Base-by-base conservation (phyloP, 2,797 vertebrate genomes). In the Ispidina picta region DNA sequence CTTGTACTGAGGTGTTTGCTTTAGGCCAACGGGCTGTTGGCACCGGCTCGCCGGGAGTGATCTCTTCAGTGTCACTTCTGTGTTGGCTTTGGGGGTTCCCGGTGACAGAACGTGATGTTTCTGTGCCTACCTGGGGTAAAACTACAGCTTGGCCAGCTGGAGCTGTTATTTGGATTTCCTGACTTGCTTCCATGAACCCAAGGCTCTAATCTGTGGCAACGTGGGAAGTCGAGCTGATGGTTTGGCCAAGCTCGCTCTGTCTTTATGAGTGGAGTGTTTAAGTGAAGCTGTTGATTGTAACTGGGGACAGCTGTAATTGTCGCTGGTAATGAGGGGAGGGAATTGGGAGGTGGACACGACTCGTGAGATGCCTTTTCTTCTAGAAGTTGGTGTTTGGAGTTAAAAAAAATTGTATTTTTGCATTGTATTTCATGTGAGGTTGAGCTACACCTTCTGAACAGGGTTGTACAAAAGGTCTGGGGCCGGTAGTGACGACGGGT, bases 71-170 rank as follows among this genome's bases (percentile, higher is more conserved):
- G 64, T 22, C 7, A 35, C 51, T 48, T 37, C 75, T 86, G 25
- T 33, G 29, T 26, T 73, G 43, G 62, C 9, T 83, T 60, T 79
- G 58, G 71, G 73, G 15, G 10, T 12, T 82, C 52, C 81, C 0
- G 0, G 48, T 52, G 3, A 28, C 0, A 1, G 1, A 71, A 25
- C 3, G 0, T 3, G 46, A n/a, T 9, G 35, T 63, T 68, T 46
- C 29, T 43, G 18, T 44, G 23, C 51, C 31, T 9, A 6, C 11
- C 23, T 39, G 51, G 41, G 73, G 6, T 55, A 15, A 14, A 89
- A 23, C 29, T 2, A 0, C 59, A 33, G 41, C 74, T 88, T 63
- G 75, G 68, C 26, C 7, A 31, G 35, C 54, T 84, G 25, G 63
- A 79, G 48, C 12, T 73, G 80, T 35, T n/a, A 0, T 7, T 84